Evolutionary conservation across 1,140 invertebrate species (phyloP), one percentile per base, ranked within the genome.

Genomic region (Leguminivora glycinivorella): DNA sequence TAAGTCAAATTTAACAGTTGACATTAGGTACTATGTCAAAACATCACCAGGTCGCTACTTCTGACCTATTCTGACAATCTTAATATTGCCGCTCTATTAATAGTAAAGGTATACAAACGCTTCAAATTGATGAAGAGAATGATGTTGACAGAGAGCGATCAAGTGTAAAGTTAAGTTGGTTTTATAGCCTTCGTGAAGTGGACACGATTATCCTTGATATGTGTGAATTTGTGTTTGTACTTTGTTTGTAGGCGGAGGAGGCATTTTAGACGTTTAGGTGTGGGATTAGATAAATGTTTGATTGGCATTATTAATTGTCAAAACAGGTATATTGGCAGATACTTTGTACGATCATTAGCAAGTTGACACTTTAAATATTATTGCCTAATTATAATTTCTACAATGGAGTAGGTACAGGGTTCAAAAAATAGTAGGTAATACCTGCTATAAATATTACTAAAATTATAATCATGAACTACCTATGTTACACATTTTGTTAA

Each of bases 211-310:
- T 63, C 58, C 58, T 63, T 63, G 58, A 17, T 29, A 29, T 29
- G 58, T 63, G 58, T 63, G 58, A 63, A 63, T 63, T 63, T 63
- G 25, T 63, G 58, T 63, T 63, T 63, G n/a, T 63, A 31, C 34
- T 63, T 63, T 63, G n/a, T 63, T 63, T 63, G 58, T 63, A 63
- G 58, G 58, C 58, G 58, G 17, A 52, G 47, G 31, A 60, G 56
- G 24, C 22, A 63, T 63, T 63, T 22, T 4, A n/a, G 40, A 34
- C 26, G 26, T 34, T 63, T 31, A 31, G 26, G 58, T 63, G 58
- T 63, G 58, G 58, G 58, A 63, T 63, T 63, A 63, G 58, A 34
- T 63, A 63, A 63, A 31, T 63, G 29, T 63, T 63, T 63, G 58
- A 63, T 63, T 63, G 58, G 29, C n/a, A 31, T 63, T 29, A 63